Evolutionary conservation across 2,113 vertebrate genomes (phyloP), one percentile per base, ranked within the genome.

Genomic region (Corythaixoides concolor): DNA sequence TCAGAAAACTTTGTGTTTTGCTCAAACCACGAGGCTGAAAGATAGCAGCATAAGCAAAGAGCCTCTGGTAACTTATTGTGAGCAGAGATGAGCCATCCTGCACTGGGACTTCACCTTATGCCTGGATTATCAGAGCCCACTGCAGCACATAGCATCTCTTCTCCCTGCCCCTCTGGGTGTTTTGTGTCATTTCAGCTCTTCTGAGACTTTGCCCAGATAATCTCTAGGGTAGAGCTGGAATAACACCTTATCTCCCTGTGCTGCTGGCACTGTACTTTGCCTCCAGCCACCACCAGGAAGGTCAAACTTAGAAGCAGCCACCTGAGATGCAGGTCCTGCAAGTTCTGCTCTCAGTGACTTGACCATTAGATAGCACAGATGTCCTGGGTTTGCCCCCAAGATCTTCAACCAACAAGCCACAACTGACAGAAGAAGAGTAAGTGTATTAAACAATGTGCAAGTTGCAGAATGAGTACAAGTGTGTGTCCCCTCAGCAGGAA

Each of bases 31-130:
- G 8, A 55, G 39, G n/a, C 12, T 60, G 9, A 12, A 73, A 55
- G 15, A 37, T 4, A 53, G 11, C 37, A 85, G 8, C 33, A 26
- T 12, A 41, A 17, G 13, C 32, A 35, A 73, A 37, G n/a, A 12
- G 2, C 15, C 6, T 7, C 7, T 52, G 9, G 7, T 80, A 37
- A 17, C 23, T 30, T 28, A 19, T 0, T 28, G 32, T 43, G 26
- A 68, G 15, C 15, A 17, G 19, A 21, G 22, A 18, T 20, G 32
- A 63, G 19, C n/a, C 4, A 15, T 12, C 4, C 14, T 73, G 12
- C 73, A 53, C 30, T n/a, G 16, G 28, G 50, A 27, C 39, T 62
- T 52, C 24, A 77, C 18, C 37, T 43, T 43, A 43, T 43, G 41
- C 41, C 41, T 43, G 41, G 20, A 3, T 47, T 74, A 66, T 9